Conservation (phyloP, 1,140 invertebrate species). For the Euglossa dilemma region DNA sequence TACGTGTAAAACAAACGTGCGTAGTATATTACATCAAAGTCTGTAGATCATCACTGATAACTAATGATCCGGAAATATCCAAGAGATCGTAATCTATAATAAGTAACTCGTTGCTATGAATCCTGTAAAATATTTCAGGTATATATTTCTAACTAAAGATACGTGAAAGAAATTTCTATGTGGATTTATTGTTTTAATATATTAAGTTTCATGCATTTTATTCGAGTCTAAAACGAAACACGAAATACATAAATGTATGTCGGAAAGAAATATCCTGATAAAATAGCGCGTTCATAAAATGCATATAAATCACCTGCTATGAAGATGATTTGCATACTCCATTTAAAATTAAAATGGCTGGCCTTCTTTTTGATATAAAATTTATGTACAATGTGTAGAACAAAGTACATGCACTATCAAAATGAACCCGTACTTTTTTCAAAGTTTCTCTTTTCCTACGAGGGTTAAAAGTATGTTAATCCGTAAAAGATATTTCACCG, state of each 20-base stretch:
- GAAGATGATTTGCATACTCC: neutral
- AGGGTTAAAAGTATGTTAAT: neutral
- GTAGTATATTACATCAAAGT: neutral
- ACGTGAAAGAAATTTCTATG: neutral
- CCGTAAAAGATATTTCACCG: neutral
- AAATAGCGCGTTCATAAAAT: neutral
- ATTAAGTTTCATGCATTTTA: neutral
- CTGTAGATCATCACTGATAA: neutral
- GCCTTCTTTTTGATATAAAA: neutral
- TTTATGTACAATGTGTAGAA: neutral
- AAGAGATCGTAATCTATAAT: neutral
- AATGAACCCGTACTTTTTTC: neutral
- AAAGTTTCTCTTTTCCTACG: neutral
- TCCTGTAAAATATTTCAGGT: neutral
- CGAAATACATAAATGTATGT: neutral
- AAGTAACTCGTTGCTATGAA: neutral
- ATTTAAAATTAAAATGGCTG: conserved; percentile 1
- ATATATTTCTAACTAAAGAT: neutral
- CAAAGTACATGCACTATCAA: neutral
- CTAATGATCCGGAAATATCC: neutral
- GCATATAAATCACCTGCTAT: neutral
- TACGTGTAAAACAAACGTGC: neutral
- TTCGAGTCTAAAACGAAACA: neutral
- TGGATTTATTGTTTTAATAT: neutral
- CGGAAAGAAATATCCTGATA: neutral